Base-by-base conservation (phyloP, 2,888 invertebrate genomes). In the Altica lythri region DNA sequence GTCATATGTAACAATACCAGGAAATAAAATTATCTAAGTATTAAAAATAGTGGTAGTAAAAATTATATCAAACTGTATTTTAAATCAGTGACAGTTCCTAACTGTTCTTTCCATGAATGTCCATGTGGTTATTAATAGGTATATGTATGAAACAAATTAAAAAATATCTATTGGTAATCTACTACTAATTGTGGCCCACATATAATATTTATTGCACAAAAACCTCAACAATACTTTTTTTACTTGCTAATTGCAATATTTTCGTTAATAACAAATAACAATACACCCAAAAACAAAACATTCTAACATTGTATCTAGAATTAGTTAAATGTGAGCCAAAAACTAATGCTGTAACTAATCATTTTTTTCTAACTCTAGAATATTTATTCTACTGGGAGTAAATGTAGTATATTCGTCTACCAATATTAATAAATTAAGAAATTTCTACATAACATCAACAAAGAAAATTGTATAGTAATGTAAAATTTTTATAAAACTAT, bases 291-390 rank as follows among this genome's bases (percentile, higher is more conserved):
- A 40, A 58, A 58, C 46, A 46, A 27, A 54, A 57, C 35, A 30
- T 16, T 47, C 57, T 54, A 54, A 58, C 54, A 53, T 42, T 40
- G 45, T 57, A 53, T 25, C 45, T 57, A 48, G 32, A 51, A 46
- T 50, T 54, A 54, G 32, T 43, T 55, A 42, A 38, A 54, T 54
- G 57, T 58, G 57, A 58, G 54, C 57, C 57, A 58, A 54, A 54
- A 55, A 53, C 52, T 53, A 50, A 49, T 53, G 57, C 27, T 38
- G 50, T 30, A 53, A 53, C 57, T 57, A 53, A 51, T 44, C n/a
- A n/a, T 18, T 29, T 13, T 32, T 35, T 47, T 53, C 53, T 57
- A 57, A 50, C 10, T 19, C 51, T 55, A 55, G 19, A 25, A 17
- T 47, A 46, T 48, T 30, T 49, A 55, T 37, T 19, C 55, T 55